phyloP scores from a whole-genome alignment of 2,888 invertebrate genomes.

The Athalia cordata region DNA sequence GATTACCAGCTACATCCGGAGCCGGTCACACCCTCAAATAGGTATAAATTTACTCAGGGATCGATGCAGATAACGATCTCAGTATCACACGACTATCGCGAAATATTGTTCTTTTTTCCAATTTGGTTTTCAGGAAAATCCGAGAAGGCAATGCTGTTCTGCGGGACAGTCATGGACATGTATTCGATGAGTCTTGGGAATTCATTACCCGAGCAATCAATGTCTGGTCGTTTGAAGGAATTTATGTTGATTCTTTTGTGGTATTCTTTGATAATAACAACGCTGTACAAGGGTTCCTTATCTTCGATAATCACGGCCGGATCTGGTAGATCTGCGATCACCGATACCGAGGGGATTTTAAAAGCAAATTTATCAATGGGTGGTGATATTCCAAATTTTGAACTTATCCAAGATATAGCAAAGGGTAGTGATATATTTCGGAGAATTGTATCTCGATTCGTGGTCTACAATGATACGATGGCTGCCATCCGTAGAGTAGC shows the following conservation, averaged over 20 bases:
- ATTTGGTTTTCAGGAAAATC: no score
- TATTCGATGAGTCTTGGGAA: not conserved
- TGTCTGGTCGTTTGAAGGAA: not conserved
- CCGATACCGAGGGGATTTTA: not conserved
- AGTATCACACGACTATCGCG: no score
- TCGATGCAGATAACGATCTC: not conserved
- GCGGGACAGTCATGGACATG: not conserved
- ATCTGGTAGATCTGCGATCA: not conserved
- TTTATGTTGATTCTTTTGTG: not conserved
- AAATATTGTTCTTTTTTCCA: not conserved
- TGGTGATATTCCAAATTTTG: not conserved
- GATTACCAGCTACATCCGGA: not conserved
- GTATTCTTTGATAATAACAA: slow-evolving; percentile 25
- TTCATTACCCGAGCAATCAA: not conserved
- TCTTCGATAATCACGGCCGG: slow-evolving; percentile 2
- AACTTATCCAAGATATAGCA: not conserved
- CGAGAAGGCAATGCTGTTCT: no score
- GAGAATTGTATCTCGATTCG: slow-evolving; percentile 2
- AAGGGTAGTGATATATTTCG: not conserved
- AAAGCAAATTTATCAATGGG: slow-evolving; percentile 10
- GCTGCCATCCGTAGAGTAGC: not conserved
- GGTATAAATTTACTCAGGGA: no score
- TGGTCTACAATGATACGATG: not conserved
- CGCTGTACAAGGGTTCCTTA: slow-evolving; percentile 23
- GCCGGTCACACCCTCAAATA: no score